Conservation (phyloP, 2,888 invertebrate species). For the Theretra japonica region DNA sequence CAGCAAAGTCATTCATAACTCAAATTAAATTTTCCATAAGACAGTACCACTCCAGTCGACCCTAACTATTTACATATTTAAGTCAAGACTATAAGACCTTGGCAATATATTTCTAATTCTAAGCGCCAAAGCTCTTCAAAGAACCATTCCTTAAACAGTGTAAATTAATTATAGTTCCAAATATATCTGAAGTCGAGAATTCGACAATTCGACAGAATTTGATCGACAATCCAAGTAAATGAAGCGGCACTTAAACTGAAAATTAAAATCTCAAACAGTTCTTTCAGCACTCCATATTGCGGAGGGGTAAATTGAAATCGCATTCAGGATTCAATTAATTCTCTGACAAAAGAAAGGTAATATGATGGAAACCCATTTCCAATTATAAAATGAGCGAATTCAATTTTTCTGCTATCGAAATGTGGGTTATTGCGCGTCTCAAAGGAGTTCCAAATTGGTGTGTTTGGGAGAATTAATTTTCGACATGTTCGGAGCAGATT, state of each 20-base stretch:
- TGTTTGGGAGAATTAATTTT: background rate
- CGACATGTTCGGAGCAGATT: background rate
- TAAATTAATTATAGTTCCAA: background rate
- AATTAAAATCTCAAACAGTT: conserved; percentile 24
- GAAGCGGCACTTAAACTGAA: background rate
- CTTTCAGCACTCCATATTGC: conserved; percentile 28
- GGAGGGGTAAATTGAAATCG: conserved; percentile 21
- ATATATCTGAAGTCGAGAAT: background rate
- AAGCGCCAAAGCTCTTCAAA: no score
- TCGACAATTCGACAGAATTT: background rate
- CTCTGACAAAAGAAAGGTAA: conserved; percentile 20
- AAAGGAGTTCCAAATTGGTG: conserved; percentile 13
- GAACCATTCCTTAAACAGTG: background rate
- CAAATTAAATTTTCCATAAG: no score
- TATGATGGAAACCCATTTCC: conserved; percentile 26
- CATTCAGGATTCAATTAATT: conserved; percentile 26
- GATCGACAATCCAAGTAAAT: background rate
- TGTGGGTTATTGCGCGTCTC: conserved; percentile 7
- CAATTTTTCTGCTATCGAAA: conserved; percentile 17
- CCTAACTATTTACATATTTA: no score
- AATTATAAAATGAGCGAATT: conserved; percentile 28
- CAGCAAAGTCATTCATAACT: no score
- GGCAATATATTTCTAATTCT: no score
- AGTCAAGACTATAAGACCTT: no score
- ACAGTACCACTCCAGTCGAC: no score